Evolutionary conservation across 2,797 vertebrate species (phyloP), one percentile per base, ranked within the genome.

Genomic region (Myotis myotis): DNA sequence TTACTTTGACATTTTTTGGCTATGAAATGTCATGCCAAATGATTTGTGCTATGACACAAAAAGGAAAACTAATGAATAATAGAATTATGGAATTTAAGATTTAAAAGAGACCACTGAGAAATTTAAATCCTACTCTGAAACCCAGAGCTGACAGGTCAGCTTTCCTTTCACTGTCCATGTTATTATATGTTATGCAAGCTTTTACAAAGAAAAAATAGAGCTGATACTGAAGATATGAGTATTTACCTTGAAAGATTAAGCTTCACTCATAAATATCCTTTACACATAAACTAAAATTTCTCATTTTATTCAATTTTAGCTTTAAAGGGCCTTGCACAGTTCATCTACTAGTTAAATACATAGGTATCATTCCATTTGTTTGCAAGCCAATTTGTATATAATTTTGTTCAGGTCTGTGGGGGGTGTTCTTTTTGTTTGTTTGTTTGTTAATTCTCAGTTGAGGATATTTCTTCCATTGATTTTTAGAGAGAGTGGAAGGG

Each of bases 21-120:
- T 96, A 88, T 93, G 92, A 93, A 97, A 87, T 93, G 62, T 94
- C 90, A 91, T 93, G 71, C 85, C 55, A 89, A 95, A 94, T 92
- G 81, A 88, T 83, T 80, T 80, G n/a, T 82, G 57, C 49, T 86
- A 49, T 87, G 30, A 62, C 36, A 74, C 22, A 90, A 86, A 78
- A 89, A 74, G 70, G 51, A 79, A 83, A 41, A 86, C 62, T 78
- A 62, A 87, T 87, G 47, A 94, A 82, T 91, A 55, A 57, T 41
- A 62, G 68, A 91, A 89, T 91, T 72, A 76, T 20, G 93, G 25
- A 36, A 84, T 81, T 83, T 89, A 79, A 89, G 44, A 70, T 80
- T n/a, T 92, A 78, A 68, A 85, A 91, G 81, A 95, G 86, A 74
- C 9, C 30, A 88, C 88, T 92, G 68, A 88, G 12, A 88, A 90